Evolutionary conservation across 2,113 vertebrate species (phyloP).

Genomic region (Polypterus bichir): DNA sequence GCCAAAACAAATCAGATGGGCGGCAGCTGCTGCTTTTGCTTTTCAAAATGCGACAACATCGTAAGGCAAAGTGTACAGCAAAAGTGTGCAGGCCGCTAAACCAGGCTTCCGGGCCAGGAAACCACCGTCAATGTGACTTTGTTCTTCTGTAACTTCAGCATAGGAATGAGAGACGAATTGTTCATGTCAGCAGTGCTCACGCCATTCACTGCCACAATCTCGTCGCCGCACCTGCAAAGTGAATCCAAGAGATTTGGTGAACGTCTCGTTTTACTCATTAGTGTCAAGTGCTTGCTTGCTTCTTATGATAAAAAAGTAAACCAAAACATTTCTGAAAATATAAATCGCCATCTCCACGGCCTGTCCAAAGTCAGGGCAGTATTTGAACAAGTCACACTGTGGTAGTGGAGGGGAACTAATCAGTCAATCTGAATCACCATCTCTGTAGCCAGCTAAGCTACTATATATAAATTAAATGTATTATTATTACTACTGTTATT

Average conservation of each 20-base stretch:
- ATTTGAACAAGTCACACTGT: not conserved
- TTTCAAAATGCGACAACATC: too few relatives aligned
- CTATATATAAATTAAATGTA: too few relatives aligned
- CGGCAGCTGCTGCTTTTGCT: too few relatives aligned
- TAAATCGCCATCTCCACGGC: not conserved
- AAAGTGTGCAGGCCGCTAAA: constrained; percentile 35
- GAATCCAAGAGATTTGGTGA: constrained; percentile 1
- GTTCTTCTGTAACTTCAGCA: constrained; percentile 84
- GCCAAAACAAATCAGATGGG: too few relatives aligned
- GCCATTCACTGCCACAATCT: constrained; percentile 84
- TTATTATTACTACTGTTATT: too few relatives aligned
- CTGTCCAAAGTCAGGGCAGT: not conserved
- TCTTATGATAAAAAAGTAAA: too few relatives aligned
- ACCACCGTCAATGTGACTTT: constrained; percentile 77
- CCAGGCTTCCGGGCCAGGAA: constrained; percentile 77
- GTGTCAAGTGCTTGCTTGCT: too few relatives aligned
- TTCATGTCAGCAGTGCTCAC: constrained; percentile 76
- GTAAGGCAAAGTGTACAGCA: too few relatives aligned
- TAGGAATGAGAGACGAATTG: constrained; percentile 76
- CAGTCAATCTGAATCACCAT: too few relatives aligned
- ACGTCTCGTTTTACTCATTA: too few relatives aligned
- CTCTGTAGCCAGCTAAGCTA: too few relatives aligned
- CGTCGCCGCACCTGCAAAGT: constrained; percentile 69
- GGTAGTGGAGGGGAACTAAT: too few relatives aligned
- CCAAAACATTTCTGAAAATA: not conserved